These are phyloP conservation scores for Homalodisca vitripennis DNA, from an alignment of 1,140 invertebrate genomes.

Conservation along the genomic window DNA sequence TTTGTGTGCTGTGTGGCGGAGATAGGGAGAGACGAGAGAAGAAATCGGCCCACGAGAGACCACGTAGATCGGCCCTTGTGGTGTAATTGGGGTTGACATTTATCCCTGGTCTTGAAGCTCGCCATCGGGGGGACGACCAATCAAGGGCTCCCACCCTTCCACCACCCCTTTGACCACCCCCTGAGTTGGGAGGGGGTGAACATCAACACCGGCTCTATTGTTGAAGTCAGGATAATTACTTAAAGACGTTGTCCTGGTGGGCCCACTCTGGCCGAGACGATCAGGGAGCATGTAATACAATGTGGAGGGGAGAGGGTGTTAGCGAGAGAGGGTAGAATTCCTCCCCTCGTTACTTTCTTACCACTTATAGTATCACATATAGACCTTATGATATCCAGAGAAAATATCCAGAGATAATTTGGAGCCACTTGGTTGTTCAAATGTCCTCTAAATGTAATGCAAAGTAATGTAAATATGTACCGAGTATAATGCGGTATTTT, in stretches of 20 bases:
- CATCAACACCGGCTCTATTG: slow-evolving; percentile 14
- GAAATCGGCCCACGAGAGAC: too few relatives aligned
- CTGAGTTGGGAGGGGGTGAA: not conserved
- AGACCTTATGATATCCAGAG: too few relatives aligned
- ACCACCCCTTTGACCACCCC: not conserved
- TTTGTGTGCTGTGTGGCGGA: too few relatives aligned
- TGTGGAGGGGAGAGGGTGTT: too few relatives aligned
- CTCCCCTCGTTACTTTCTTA: too few relatives aligned
- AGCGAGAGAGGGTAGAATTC: not conserved
- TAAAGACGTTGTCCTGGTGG: slow-evolving; percentile 10
- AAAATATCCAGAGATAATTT: too few relatives aligned
- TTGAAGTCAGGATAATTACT: slow-evolving; percentile 14
- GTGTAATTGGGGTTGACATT: slow-evolving; percentile 13
- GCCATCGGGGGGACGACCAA: slow-evolving; percentile 14
- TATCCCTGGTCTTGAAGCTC: slow-evolving; percentile 19
- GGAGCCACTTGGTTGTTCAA: too few relatives aligned
- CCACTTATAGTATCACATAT: too few relatives aligned
- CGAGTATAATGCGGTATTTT: too few relatives aligned
- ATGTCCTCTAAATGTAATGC: too few relatives aligned
- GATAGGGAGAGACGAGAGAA: too few relatives aligned
- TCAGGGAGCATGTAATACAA: not conserved
- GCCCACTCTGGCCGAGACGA: slow-evolving; percentile 3
- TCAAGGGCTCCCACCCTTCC: not conserved
- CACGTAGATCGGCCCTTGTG: not conserved
- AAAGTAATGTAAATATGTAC: too few relatives aligned